Evolutionary conservation across 2,113 vertebrate species (phyloP).

Genomic region (Mionectes macconnelli): DNA sequence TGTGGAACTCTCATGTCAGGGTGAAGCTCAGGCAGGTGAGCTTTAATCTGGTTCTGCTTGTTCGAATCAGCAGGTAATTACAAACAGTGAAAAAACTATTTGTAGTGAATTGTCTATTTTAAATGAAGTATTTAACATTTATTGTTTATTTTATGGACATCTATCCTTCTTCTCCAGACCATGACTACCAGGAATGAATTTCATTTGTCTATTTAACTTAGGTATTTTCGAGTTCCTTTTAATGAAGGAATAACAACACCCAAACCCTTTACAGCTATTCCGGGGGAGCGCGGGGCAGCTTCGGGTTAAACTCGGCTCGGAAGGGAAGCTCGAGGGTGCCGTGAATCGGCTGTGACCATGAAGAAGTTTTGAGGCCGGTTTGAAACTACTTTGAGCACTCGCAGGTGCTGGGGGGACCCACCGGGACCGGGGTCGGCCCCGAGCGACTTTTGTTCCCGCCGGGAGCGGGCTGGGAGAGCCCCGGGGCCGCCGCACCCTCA

Average conservation of each 20-base stretch:
- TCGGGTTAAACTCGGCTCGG: not conserved
- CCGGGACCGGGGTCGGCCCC: not conserved
- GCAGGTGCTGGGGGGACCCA: not conserved
- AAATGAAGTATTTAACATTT: not conserved
- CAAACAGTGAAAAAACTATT: fast-evolving
- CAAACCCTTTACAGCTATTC: fast-evolving
- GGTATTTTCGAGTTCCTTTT: not conserved
- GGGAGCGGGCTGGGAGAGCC: not conserved
- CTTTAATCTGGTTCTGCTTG: not conserved
- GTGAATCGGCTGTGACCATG: not conserved
- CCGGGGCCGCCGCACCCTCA: not conserved
- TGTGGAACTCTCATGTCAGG: not conserved
- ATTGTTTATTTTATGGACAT: fast-evolving
- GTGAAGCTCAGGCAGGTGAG: not conserved
- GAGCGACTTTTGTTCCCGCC: fast-evolving
- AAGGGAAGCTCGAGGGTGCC: not conserved
- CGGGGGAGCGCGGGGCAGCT: fast-evolving
- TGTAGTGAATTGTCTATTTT: not conserved
- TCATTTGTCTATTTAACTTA: not conserved
- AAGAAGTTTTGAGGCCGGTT: not conserved
- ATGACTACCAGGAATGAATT: fast-evolving
- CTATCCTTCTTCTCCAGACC: not conserved
- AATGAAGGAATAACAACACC: fast-evolving
- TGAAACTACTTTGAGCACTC: fast-evolving
- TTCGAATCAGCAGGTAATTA: no score